Conservation (phyloP, 2,797 vertebrate genomes). For the Molossus molossus region DNA sequence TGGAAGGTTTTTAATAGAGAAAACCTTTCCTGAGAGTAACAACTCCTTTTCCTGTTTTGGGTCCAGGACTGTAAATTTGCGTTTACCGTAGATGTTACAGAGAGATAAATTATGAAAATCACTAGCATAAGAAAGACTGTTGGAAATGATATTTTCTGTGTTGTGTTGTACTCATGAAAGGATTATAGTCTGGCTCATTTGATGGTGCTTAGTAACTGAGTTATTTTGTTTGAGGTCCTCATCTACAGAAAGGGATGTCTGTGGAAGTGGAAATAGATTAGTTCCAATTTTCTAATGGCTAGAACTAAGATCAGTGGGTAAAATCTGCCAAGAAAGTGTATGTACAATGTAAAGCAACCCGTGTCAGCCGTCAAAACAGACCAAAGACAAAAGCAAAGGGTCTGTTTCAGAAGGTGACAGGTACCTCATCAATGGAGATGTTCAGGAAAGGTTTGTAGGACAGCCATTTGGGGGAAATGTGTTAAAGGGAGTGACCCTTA, state of each 20-base stretch:
- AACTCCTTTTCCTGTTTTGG: conserved; percentile 34
- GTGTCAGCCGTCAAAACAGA: background rate
- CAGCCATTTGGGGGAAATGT: background rate
- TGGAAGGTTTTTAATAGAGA: conserved; percentile 55
- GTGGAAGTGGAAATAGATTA: background rate
- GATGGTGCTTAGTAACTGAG: background rate
- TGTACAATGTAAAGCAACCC: background rate
- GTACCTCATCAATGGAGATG: background rate
- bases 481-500: background rate
- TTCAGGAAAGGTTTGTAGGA: background rate
- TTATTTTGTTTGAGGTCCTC: conserved; percentile 19
- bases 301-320: conserved; percentile 1
- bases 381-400: background rate
- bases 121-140: background rate
- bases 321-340: background rate
- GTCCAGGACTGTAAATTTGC: conserved; percentile 22
- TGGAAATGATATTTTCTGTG: conserved; percentile 33
- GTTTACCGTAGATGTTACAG: conserved; percentile 51
- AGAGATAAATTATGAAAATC: conserved; percentile 32
- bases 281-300: conserved; percentile 24
- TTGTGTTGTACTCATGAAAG: conserved; percentile 20
- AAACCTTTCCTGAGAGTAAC: conserved; percentile 5
- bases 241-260: background rate
- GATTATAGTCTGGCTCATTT: background rate
- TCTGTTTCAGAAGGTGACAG: background rate